phyloP scores from a whole-genome alignment of 2,888 invertebrate species.

The Ophion slaviceki region DNA sequence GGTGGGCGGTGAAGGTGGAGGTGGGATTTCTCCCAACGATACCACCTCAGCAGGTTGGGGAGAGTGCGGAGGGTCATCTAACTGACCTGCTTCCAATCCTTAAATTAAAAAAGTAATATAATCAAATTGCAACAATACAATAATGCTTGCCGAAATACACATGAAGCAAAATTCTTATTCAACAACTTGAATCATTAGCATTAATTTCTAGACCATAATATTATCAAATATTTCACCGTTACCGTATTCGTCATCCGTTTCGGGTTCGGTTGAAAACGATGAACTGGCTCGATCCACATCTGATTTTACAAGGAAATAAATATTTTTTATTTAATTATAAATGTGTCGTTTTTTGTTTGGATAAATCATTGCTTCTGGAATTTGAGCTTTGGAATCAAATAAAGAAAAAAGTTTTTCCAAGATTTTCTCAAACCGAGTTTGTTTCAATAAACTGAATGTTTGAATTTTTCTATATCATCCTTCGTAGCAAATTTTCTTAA shows the following conservation, averaged over 20 bases:
- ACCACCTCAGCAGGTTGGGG: neutral
- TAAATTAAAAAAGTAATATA: neutral
- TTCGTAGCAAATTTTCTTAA: too few relatives aligned
- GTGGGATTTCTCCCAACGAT: neutral
- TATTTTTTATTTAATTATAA: slow-evolving; percentile 5
- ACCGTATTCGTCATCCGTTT: slow-evolving; percentile 8
- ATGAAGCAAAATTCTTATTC: neutral
- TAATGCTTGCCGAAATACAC: neutral
- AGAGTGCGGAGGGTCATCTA: neutral
- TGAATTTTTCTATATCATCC: too few relatives aligned
- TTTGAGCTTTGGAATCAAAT: too few relatives aligned
- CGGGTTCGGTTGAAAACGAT: neutral
- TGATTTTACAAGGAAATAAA: neutral
- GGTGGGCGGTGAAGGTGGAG: neutral
- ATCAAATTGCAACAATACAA: neutral
- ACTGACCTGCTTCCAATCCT: neutral
- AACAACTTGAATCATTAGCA: neutral
- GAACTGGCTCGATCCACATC: neutral
- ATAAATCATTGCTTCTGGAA: too few relatives aligned
- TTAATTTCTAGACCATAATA: slow-evolving; percentile 17
- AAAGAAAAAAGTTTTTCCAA: too few relatives aligned
- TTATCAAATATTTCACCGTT: slow-evolving; percentile 13
- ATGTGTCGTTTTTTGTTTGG: neutral
- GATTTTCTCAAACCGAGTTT: too few relatives aligned
- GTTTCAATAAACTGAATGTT: too few relatives aligned